Evolutionary conservation across 2,113 vertebrate species (phyloP).

Genomic region (Semnornis frantzii): DNA sequence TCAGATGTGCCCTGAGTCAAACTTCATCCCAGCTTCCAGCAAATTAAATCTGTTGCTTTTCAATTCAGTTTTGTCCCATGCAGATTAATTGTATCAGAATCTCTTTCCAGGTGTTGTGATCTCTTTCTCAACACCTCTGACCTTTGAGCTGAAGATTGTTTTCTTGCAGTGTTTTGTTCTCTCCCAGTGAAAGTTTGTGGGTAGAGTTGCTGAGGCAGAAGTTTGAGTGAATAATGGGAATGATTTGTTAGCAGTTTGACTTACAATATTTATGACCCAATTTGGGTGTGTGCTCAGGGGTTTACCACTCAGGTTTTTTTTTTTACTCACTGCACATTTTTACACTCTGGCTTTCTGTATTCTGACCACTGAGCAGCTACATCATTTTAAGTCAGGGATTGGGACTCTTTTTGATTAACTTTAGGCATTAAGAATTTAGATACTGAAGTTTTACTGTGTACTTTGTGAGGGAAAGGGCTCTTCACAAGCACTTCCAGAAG

Average conservation of each 20-base stretch:
- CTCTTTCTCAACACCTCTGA: not conserved
- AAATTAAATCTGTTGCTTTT: not conserved
- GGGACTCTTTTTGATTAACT: not conserved
- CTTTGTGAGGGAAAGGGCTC: not conserved
- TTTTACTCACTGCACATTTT: not conserved
- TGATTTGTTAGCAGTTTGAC: not conserved
- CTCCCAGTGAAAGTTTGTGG: not conserved
- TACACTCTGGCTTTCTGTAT: not conserved
- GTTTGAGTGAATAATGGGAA: not conserved
- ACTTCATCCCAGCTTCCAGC: not conserved
- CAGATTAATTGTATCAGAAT: not conserved
- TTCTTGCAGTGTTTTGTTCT: not conserved
- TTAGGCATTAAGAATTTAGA: not conserved
- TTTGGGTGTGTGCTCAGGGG: not conserved
- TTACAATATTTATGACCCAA: not conserved
- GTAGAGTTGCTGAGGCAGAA: not conserved
- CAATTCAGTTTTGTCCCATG: not conserved
- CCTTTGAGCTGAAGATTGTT: not conserved
- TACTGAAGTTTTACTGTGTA: not conserved
- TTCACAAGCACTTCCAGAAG: not conserved
- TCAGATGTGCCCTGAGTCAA: not conserved
- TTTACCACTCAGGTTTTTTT: not conserved
- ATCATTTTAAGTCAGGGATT: not conserved
- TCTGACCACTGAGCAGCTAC: not conserved
- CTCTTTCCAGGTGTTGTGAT: not conserved